A percentile compares a stretch with the other conserved stretches of the same genome.
Evolutionary conservation across 2,888 invertebrate species (phyloP).

Genomic region (Sepioteuthis lessoniana): DNA sequence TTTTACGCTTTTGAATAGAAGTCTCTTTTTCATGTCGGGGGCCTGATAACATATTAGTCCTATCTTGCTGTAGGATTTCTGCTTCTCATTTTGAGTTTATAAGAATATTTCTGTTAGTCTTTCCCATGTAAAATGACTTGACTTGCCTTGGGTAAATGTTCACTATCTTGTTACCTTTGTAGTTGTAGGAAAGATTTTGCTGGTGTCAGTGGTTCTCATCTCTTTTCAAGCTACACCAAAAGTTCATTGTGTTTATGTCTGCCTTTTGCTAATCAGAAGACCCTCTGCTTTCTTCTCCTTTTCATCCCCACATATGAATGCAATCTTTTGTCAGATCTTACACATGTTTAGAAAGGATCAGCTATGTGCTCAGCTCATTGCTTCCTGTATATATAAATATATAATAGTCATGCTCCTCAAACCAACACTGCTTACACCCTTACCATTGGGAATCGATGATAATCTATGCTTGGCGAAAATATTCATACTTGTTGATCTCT

Average conservation of each 20-base stretch:
- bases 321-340: not conserved
- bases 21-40: not conserved
- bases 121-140: not conserved
- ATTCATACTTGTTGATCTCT: not conserved
- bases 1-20: not conserved
- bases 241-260: not conserved
- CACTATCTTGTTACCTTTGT: not conserved
- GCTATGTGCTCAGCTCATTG: not conserved
- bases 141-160: not conserved
- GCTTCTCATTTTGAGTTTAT: not conserved
- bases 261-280: not conserved
- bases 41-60: too few species aligned
- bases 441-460: not conserved
- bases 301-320: not conserved
- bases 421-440: not conserved
- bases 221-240: not conserved
- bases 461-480: not conserved
- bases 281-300: not conserved
- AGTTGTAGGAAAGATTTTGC: not conserved
- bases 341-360: not conserved
- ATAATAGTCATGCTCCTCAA: not conserved
- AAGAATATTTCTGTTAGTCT: not conserved
- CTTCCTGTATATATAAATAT: not conserved
- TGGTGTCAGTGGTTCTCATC: not conserved
- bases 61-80: not conserved